Base-by-base conservation (phyloP, 2,113 vertebrate genomes). In the Siniperca knerii region DNA sequence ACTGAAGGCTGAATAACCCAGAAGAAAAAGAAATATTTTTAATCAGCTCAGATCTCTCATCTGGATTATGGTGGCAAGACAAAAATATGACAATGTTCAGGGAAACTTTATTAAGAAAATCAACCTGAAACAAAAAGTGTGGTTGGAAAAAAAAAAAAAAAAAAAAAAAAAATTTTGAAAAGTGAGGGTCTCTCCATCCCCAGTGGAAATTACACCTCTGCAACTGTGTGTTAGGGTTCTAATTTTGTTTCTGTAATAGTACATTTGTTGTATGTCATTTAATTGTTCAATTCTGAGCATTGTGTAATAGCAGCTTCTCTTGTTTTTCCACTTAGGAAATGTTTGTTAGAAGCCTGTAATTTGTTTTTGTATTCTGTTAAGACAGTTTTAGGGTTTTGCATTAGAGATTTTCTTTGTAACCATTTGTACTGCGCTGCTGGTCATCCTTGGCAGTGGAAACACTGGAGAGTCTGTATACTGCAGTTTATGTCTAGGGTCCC, bases 1-100 rank as follows among this genome's bases (percentile, higher is more conserved):
- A 73, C 79, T 35, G 58, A 64, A 54, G 77, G 58, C 46, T 64
- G 78, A 62, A 71, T 48, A 61, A 70, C 68, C 25, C 55, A 5
- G 20, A 80, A 4, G 48, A 73, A 73, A 55, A 81, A 37, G 3
- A 37, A 37, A 37, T 6, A 37, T 37, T 37, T 21, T 62, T 54
- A 64, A 80, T 71, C 57, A 44, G 20, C 23, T 71, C 54, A 11
- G 12, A 58, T 44, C 57, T 52, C 61, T 65, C 23, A 29, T 77
- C n/a, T 52, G 33, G 67, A 50, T 79, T 18, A 40, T 8, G 9
- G 3, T 40, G 66, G 35, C 75, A 18, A 35, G 48, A 13, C 20
- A 18, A 42, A 77, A 40, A 52, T 15, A 25, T 23, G 4, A 37
- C 44, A 8, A 48, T 50, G 29, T 76, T 64, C 29, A 76, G 44